Evolutionary conservation across 2,113 vertebrate genomes (phyloP).

Genomic region (Alligator mississippiensis): DNA sequence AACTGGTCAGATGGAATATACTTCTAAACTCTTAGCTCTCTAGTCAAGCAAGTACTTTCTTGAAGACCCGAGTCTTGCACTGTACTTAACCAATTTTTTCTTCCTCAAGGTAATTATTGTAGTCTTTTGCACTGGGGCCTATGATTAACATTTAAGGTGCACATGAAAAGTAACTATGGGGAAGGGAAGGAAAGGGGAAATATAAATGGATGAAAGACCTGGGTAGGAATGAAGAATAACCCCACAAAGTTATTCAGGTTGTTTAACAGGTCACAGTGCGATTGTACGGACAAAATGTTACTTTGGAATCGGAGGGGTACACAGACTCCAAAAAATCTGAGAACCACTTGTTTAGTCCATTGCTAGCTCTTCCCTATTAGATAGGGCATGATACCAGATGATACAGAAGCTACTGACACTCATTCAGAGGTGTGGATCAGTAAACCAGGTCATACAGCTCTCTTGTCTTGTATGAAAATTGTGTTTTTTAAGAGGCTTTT

Average conservation of each 20-base stretch:
- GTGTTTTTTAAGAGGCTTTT: conserved; percentile 56
- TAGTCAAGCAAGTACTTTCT: conserved; percentile 18
- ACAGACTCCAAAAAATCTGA: too few species aligned
- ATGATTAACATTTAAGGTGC: too few species aligned
- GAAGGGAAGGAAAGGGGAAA: too few species aligned
- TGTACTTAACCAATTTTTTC: not conserved
- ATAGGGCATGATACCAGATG: not conserved
- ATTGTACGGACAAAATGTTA: too few species aligned
- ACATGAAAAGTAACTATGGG: too few species aligned
- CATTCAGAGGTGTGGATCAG: not conserved
- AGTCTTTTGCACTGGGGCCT: not conserved
- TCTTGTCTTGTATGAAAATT: not conserved
- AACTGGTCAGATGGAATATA: conserved; percentile 20
- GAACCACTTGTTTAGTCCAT: too few species aligned
- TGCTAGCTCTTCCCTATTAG: not conserved
- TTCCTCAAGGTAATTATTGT: not conserved
- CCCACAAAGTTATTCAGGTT: too few species aligned
- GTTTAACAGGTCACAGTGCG: too few species aligned
- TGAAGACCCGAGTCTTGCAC: conserved; percentile 10
- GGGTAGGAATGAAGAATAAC: too few species aligned
- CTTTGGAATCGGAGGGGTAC: too few species aligned
- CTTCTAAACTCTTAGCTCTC: not conserved
- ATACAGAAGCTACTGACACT: not conserved
- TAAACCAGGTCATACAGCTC: not conserved
- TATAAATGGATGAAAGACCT: too few species aligned